These are phyloP conservation scores for Drosophila equinoxialis DNA, from an alignment of 1,140 invertebrate genomes.

Conservation along the genomic window DNA sequence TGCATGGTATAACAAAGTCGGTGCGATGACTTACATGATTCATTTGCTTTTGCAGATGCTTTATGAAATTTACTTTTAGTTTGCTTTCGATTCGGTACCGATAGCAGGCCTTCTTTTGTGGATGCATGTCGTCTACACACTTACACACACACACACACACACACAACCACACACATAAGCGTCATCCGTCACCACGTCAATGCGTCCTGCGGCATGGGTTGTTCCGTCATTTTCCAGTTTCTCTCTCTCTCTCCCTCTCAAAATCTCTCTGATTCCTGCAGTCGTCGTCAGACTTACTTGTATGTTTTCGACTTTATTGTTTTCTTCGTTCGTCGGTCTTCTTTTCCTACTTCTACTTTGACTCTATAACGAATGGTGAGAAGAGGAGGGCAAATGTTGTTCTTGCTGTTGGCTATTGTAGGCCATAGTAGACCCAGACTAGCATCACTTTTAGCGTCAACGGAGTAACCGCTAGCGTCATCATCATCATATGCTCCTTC, in stretches of 20 bases:
- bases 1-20: too few relatives aligned
- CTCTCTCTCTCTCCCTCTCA: too few relatives aligned
- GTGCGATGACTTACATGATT: neutral
- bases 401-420: neutral
- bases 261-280: slow-evolving; percentile 1
- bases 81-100: slow-evolving; percentile 6
- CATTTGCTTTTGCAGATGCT: neutral
- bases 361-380: neutral
- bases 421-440: slow-evolving; percentile 2
- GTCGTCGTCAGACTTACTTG: slow-evolving; percentile 1
- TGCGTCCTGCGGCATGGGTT: too few relatives aligned
- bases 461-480: slow-evolving; percentile 3
- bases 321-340: slow-evolving; percentile 3
- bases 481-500: neutral
- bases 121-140: neutral
- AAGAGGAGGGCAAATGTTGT: neutral
- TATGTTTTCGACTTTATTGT: slow-evolving; percentile 34
- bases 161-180: slow-evolving; percentile 16
- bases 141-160: neutral
- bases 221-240: neutral
- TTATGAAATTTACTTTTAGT: slow-evolving; percentile 4
- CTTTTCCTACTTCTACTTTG: neutral
- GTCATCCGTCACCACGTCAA: neutral
- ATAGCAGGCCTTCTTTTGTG: neutral
- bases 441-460: slow-evolving; percentile 1